Base-by-base conservation (phyloP, 2,888 invertebrate species). In the Ditula angustiorana region DNA sequence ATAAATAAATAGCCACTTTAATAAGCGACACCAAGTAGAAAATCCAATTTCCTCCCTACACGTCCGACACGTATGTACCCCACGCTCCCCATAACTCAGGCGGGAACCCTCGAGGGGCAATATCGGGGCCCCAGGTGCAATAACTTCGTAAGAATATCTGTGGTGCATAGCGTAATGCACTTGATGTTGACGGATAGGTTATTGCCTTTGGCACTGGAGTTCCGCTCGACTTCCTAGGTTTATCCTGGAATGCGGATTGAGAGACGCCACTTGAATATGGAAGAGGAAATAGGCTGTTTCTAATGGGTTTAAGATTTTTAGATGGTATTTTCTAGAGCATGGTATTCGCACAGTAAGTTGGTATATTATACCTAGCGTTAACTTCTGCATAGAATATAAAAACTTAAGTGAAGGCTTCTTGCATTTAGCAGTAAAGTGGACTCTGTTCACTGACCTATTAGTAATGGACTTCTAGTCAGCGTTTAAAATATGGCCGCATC, bases 41-140 rank as follows among this genome's bases (percentile, higher is more conserved):
- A 63, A 63, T 52, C 57, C 63, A 50, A 63, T 63, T 63, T 63
- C 37, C 63, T 63, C 16, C 61, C 52, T 47, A 49, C 62, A 57
- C 62, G 56, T 50, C 62, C 30, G 24, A 55, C 47, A 56, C 23
- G 49, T 21, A 1, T 8, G 8, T 19, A 37, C 21, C 30, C n/a
- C 26, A 5, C 3, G 26, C 5, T 26, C 16, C 60, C 55, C 62
- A 69, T 67, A 71, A 61, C 58, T 67, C 66, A 56, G 50, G 16
- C 50, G 50, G 24, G 61, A 28, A 57, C 58, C 44, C 61, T 46
- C 44, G 41, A 23, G 56, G 59, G 55, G 68, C 63, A 67, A 73
- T 71, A 71, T 61, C 58, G 50, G 11, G 5, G 47, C 41, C 67
- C 64, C 76, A 76, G 71, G 74, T 74, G 74, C 70, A 69, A 70